A percentile compares a stretch with the other conserved stretches of the same genome.
These are phyloP conservation scores for Meteorus sp. DNA, from an alignment of 1,140 invertebrate genomes.

Conservation along the genomic window DNA sequence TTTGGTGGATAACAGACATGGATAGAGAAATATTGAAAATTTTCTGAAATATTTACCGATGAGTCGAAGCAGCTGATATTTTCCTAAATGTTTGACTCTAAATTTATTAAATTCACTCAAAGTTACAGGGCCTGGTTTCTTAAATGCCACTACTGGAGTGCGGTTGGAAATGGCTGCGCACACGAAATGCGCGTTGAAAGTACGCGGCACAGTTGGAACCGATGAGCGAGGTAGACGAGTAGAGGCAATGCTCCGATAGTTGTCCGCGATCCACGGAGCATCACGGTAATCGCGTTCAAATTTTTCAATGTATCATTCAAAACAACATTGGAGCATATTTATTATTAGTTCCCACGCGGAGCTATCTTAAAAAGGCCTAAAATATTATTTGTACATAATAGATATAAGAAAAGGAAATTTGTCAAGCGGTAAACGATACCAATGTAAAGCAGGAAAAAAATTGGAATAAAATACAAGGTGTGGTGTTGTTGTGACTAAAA, in stretches of 20 bases:
- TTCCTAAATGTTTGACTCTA: no score
- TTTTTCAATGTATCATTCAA: no score
- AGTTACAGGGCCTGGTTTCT: not conserved
- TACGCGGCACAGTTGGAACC: not conserved
- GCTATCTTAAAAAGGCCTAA: not conserved
- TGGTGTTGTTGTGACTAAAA: no score
- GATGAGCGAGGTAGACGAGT: not conserved
- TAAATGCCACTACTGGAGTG: not conserved
- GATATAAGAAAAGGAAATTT: not conserved
- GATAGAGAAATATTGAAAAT: no score
- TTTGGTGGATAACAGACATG: no score
- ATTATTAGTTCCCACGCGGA: not conserved
- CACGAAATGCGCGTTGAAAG: not conserved
- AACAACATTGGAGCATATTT: not conserved
- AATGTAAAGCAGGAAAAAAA: not conserved
- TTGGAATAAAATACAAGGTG: no score
- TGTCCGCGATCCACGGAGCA: slow-evolving; percentile 26
- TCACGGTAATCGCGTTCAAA: not conserved
- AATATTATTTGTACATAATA: not conserved
- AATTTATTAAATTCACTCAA: no score
- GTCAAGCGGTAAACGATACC: not conserved
- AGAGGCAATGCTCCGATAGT: slow-evolving; percentile 23
- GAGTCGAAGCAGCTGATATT: not conserved
- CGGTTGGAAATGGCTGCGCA: slow-evolving; percentile 6
- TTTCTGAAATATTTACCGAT: no score